Conservation (phyloP, 1,140 invertebrate species). For the Helicorthomorpha holstii region DNA sequence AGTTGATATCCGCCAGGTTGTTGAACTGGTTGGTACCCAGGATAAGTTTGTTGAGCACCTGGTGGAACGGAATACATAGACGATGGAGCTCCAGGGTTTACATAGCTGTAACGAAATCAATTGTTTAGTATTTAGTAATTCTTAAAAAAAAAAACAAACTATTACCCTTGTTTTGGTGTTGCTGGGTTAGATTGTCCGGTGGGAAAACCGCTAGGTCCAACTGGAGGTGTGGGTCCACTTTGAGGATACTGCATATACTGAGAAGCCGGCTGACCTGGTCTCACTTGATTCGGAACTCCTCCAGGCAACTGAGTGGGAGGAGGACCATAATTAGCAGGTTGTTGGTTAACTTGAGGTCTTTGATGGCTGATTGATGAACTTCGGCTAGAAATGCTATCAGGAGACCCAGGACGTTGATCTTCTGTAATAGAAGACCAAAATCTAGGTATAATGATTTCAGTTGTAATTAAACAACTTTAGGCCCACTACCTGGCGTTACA, state of each 20-base stretch:
- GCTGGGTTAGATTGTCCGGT: too few species aligned
- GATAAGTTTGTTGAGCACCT: too few species aligned
- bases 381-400: conserved; percentile 9
- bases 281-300: background rate
- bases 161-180: too few species aligned
- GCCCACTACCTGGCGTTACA: background rate
- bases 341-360: background rate
- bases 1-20: too few species aligned
- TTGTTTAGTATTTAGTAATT: too few species aligned
- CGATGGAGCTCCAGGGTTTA: too few species aligned
- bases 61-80: too few species aligned
- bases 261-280: background rate
- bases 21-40: too few species aligned
- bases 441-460: background rate
- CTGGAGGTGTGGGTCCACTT: background rate
- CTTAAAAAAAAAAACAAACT: too few species aligned
- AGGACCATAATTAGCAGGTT: background rate
- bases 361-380: conserved; percentile 12
- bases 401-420: conserved; percentile 12
- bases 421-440: background rate
- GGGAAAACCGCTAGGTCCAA: background rate
- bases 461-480: background rate
- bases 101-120: too few species aligned
- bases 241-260: background rate
- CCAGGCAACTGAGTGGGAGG: background rate